Evolutionary conservation across 23 tunicate species (phyloP).

Genomic region (Clavelina lepadiformis): DNA sequence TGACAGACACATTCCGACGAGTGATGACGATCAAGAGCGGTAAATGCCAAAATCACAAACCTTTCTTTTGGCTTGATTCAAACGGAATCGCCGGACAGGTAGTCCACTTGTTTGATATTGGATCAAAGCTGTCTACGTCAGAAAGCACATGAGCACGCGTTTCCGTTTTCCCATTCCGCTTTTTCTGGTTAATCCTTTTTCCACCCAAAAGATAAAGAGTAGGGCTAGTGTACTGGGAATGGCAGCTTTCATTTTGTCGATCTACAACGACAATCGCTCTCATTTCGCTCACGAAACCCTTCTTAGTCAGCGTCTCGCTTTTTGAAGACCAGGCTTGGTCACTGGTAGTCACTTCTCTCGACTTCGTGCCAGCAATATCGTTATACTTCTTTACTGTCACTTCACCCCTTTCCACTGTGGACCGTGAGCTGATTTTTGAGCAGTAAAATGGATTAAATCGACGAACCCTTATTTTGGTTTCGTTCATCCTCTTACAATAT

Average conservation of each 20-base stretch:
- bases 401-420: no score
- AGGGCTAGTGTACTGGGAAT: background rate
- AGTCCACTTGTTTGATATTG: background rate
- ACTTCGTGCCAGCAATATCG: no score
- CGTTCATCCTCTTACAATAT: background rate
- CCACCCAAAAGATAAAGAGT: background rate
- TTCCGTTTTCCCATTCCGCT: background rate
- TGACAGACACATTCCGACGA: no score
- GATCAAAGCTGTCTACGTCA: conserved; percentile 1
- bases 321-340: no score
- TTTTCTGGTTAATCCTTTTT: background rate
- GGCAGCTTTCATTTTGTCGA: background rate
- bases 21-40: no score
- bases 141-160: background rate
- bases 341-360: no score
- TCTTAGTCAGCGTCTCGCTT: no score
- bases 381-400: no score
- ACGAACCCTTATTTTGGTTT: background rate
- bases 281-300: no score
- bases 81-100: background rate
- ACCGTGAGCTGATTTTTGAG: no score
- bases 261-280: background rate
- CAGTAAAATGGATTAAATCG: conserved; percentile 4
- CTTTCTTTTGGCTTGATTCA: background rate
- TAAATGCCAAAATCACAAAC: no score